Evolutionary conservation across 2,797 vertebrate species (phyloP).

Genomic region (Parauchenoglanis ngamensis): DNA sequence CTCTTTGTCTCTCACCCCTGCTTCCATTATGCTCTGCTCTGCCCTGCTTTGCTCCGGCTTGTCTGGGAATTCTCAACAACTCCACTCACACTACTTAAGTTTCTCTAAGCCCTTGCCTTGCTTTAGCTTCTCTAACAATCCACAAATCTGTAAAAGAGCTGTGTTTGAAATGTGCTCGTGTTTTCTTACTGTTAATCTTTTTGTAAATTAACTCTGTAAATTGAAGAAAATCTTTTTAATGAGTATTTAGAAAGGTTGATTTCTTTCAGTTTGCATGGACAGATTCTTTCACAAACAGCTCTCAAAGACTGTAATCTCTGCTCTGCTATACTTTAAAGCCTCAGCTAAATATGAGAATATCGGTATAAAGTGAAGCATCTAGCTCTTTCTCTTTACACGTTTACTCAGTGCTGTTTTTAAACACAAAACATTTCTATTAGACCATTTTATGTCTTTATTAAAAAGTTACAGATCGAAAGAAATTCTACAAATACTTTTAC

Average conservation of each 20-base stretch:
- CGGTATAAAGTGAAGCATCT: background rate
- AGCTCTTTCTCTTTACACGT: background rate
- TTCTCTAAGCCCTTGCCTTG: constrained; percentile 13
- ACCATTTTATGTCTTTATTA: background rate
- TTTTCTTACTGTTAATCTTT: constrained; percentile 20
- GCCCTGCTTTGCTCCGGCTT: constrained; percentile 3
- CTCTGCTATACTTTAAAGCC: background rate
- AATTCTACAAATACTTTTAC: background rate
- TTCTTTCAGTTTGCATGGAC: constrained; percentile 20
- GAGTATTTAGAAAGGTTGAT: background rate
- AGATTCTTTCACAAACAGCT: constrained; percentile 18
- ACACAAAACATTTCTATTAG: background rate
- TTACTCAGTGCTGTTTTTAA: background rate
- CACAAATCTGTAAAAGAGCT: background rate
- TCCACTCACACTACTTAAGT: constrained; percentile 2
- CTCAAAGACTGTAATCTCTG: constrained; percentile 7
- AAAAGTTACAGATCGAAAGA: background rate
- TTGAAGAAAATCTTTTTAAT: constrained; percentile 13
- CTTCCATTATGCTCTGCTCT: background rate
- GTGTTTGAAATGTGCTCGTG: constrained; percentile 24
- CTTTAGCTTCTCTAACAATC: constrained; percentile 29
- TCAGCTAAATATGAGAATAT: background rate
- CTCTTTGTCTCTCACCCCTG: background rate
- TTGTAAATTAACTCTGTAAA: constrained; percentile 4
- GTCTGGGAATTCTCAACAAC: constrained; percentile 26